Evolutionary conservation across 2,797 vertebrate species (phyloP), one percentile per base, ranked within the genome.

Genomic region (Alexandromys oeconomus): DNA sequence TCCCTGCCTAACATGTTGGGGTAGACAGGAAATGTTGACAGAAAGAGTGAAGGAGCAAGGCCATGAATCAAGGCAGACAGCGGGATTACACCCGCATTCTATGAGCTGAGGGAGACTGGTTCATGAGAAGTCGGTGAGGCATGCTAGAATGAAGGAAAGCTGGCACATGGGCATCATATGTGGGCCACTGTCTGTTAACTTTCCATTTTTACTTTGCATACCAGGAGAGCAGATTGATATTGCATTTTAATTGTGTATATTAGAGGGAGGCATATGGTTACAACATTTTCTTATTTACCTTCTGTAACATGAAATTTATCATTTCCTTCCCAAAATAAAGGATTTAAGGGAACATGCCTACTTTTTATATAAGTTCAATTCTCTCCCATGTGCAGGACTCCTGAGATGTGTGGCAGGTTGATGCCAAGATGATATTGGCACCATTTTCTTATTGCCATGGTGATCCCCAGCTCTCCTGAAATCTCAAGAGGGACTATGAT

Each of bases 401-500:
- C 96, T 95, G 98, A 97, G 98, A 98, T 97, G 92, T 92, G 91
- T 97, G 98, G 97, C 77, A 69, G 97, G 87, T 96, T 73, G 51
- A 96, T 98, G 98, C 98, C 98, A 98, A 97, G 97, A 98, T 94
- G 98, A 97, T 97, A 96, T 91, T 99, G 98, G 98, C 98, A 98
- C 98, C 95, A 96, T 97, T 98, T 98, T 98, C 98, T 98, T 98
- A 99, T 98, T 98, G 98, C 98, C 98, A 98, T 99, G 98, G 98
- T 98, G 98, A 99, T 98, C 97, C 97, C 97, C 97, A 98, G 98
- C 97, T 98, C 98, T 98, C 97, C 98, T 98, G 97, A 98, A 98
- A 98, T 97, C 98, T 98, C 98, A 91, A 97, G 98, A 97, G 98
- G 98, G 91, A 84, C 94, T 59, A 71, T 98, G 98, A 97, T 98